Base-by-base conservation (phyloP, 2,888 invertebrate genomes). In the Pocota personata region DNA sequence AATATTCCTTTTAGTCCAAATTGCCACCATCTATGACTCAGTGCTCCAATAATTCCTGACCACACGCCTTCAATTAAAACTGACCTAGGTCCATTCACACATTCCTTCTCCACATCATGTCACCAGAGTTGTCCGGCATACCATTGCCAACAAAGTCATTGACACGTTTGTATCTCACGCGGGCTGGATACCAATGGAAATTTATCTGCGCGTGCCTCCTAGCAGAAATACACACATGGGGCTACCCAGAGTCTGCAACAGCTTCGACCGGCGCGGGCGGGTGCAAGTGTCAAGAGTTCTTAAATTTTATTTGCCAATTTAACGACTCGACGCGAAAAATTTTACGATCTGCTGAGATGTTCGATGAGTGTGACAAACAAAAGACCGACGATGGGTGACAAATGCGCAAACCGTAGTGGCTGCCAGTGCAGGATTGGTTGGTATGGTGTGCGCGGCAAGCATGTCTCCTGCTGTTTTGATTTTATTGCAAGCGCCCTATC, bases 291-390 rank as follows among this genome's bases (percentile, higher is more conserved):
- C 69, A 57, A 64, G 40, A 8, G 37, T 52, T 60, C 37, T 43
- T 21, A 27, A 0, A 40, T 24, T 76, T 79, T 79, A 69, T 57
- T 73, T 24, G 37, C 64, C 30, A 75, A 84, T 79, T 84, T 84
- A 66, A 84, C 58, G 84, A 76, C 62, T 52, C 66, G 64, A 66
- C 58, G 84, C 80, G 71, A 71, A 80, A 27, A 71, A 58, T 64
- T 80, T 86, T 76, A 86, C 84, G 84, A 86, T 86, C 80, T 76
- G 84, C 14, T 80, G 84, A 84, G 75, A 75, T 84, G 71, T 86
- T 86, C 80, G 80, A 86, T 80, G 84, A 60, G 52, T 67, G 71
- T 50, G 58, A 76, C 43, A 58, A 48, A 66, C 50, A 69, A 50
- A 64, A 52, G 35, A 40, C 62, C 55, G 60, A 62, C 48, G 48